These are phyloP conservation scores for Chelmon rostratus DNA, from an alignment of 2,797 vertebrate genomes.

Conservation along the genomic window DNA sequence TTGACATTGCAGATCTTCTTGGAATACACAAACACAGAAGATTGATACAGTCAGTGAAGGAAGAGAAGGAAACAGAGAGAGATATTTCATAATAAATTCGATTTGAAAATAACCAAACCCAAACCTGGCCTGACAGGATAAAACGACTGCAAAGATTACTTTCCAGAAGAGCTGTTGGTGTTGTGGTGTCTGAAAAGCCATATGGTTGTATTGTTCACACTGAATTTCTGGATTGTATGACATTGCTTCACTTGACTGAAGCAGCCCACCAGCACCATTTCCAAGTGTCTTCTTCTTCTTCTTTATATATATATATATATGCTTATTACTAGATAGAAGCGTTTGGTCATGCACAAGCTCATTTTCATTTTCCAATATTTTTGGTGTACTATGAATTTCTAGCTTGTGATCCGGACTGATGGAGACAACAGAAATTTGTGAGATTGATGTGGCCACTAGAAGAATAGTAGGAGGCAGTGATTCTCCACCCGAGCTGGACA, in stretches of 20 bases:
- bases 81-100: neutral
- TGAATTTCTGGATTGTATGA: neutral
- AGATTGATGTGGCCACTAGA: conserved; percentile 82
- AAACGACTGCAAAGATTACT: neutral
- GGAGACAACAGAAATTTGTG: conserved; percentile 87
- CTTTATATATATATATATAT: too few relatives aligned
- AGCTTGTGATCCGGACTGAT: conserved; percentile 69
- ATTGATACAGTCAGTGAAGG: neutral
- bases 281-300: too few relatives aligned
- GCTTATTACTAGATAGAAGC: too few relatives aligned
- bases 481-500: conserved; percentile 78
- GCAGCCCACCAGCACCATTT: neutral
- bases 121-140: neutral
- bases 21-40: neutral
- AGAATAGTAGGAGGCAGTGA: conserved; percentile 84
- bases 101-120: neutral
- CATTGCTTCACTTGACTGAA: neutral
- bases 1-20: neutral
- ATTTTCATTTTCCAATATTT: neutral
- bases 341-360: neutral
- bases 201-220: neutral
- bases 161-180: too few relatives aligned
- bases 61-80: neutral
- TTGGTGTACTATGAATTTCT: neutral
- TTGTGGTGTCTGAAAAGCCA: too few relatives aligned